Evolutionary conservation across 2,888 invertebrate species (phyloP).

Genomic region (Hydropsyche betteni): DNA sequence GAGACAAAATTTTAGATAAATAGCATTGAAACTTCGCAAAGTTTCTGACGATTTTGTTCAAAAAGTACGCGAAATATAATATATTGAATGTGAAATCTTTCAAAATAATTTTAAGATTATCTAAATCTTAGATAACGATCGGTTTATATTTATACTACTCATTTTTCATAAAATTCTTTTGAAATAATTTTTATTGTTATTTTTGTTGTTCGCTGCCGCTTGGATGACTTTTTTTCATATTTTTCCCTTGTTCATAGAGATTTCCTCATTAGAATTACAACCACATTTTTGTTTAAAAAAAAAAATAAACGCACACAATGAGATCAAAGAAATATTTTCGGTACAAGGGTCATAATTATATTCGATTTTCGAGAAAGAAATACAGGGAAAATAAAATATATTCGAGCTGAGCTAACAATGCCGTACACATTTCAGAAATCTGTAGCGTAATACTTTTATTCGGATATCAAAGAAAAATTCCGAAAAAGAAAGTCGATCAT

Average conservation of each 20-base stretch:
- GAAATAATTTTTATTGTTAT: background rate
- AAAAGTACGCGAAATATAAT: too few relatives aligned
- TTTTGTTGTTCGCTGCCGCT: background rate
- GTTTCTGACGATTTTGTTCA: too few relatives aligned
- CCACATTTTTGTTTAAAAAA: background rate
- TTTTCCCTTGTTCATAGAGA: background rate
- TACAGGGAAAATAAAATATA: background rate
- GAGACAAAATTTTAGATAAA: too few relatives aligned
- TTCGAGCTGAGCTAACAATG: background rate
- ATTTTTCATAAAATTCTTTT: too few relatives aligned
- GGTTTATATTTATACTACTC: too few relatives aligned
- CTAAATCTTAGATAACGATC: too few relatives aligned
- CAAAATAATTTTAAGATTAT: too few relatives aligned
- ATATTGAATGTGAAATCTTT: too few relatives aligned
- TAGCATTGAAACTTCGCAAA: too few relatives aligned
- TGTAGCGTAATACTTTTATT: background rate
- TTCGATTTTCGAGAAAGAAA: background rate
- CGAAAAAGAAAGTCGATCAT: background rate
- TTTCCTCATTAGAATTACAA: slow-evolving; percentile 13
- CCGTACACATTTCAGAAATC: background rate
- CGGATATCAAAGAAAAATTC: background rate
- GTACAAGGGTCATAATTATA: slow-evolving; percentile 10
- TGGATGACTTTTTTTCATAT: background rate
- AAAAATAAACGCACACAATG: background rate
- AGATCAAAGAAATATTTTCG: slow-evolving; percentile 8